These are phyloP conservation scores for Tapirus terrestris DNA, from an alignment of 2,113 vertebrate genomes.

Conservation along the genomic window DNA sequence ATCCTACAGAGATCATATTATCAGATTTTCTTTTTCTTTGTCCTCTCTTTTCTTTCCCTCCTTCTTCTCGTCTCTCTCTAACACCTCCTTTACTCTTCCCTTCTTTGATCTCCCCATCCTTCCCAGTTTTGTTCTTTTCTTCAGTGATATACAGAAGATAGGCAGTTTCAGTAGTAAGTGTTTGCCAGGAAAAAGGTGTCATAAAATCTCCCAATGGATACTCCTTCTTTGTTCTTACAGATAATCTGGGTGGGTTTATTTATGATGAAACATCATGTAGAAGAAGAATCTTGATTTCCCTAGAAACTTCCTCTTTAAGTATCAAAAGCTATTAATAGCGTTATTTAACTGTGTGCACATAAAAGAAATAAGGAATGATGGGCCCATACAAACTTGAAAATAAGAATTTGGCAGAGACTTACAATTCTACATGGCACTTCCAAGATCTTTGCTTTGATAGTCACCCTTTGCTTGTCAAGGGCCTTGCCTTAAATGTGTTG, in stretches of 20 bases:
- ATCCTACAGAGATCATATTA: not conserved
- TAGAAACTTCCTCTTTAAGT: not conserved
- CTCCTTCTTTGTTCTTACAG: not conserved
- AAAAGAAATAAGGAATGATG: conserved; percentile 26
- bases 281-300: not conserved
- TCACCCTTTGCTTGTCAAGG: not conserved
- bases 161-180: not conserved
- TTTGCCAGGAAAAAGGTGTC: not conserved
- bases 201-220: not conserved
- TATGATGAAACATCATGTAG: conserved; percentile 5
- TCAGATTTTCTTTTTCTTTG: not conserved
- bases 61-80: not conserved
- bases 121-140: not conserved
- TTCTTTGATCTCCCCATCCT: not conserved
- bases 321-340: not conserved
- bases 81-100: not conserved
- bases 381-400: not conserved
- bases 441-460: not conserved
- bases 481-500: not conserved
- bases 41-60: not conserved
- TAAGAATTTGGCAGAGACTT: not conserved
- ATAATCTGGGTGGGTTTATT: not conserved
- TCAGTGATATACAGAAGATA: not conserved
- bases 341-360: not conserved
- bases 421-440: not conserved